phyloP scores from a whole-genome alignment of 2,797 vertebrate species.

The Gymnothorax reevesii region DNA sequence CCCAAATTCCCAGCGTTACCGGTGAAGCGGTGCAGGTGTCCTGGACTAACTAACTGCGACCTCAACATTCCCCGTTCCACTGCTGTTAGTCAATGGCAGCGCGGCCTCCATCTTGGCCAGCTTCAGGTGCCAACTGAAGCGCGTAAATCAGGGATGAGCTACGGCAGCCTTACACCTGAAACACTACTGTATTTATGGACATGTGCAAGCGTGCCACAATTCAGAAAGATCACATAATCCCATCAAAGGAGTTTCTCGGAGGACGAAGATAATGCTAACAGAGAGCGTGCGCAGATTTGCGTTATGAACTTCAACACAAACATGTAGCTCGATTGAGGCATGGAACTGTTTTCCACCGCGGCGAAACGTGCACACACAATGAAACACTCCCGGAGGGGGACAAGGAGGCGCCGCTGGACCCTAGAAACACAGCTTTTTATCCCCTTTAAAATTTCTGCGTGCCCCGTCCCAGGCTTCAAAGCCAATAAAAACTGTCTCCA shows the following conservation, averaged over 20 bases:
- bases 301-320: not conserved
- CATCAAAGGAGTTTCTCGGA: not conserved
- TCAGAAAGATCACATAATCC: not conserved
- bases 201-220: not conserved
- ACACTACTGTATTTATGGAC: not conserved
- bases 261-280: not conserved
- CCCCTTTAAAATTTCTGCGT: not conserved
- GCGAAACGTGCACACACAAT: not conserved
- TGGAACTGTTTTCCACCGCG: not conserved
- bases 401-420: not conserved
- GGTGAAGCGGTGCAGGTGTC: not conserved
- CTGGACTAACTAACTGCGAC: not conserved
- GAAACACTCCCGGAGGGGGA: not conserved
- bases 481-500: not conserved
- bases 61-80: not conserved
- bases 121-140: not conserved
- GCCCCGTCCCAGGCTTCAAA: not conserved
- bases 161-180: not conserved
- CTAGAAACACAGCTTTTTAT: not conserved
- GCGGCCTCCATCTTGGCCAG: not conserved
- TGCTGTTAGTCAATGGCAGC: too few species aligned
- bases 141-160: not conserved
- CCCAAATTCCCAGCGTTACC: not conserved
- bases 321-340: not conserved
- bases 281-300: not conserved